These are phyloP conservation scores for Scophthalmus maximus DNA, from an alignment of 2,113 vertebrate species.

Conservation along the genomic window DNA sequence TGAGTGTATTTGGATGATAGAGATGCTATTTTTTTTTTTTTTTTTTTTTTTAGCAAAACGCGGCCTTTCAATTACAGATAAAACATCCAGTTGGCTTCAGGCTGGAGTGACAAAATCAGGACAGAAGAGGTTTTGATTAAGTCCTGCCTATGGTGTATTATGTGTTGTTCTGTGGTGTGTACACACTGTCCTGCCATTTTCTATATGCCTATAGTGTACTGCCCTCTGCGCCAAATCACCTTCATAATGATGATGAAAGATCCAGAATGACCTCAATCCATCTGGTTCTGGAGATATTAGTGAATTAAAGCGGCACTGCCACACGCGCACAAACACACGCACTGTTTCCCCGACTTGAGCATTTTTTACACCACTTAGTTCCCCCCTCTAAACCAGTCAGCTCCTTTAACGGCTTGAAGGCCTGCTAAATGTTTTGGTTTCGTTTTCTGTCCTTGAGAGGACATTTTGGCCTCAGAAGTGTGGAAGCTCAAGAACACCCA, in stretches of 20 bases:
- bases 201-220: slow-evolving; percentile 32
- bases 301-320: slow-evolving; percentile 31
- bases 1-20: no score
- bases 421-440: not conserved
- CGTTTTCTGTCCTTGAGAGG: not conserved
- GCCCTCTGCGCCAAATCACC: slow-evolving; percentile 28
- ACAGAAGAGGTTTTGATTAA: slow-evolving; percentile 17
- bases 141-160: not conserved
- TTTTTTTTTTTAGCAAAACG: no score
- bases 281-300: slow-evolving; percentile 47
- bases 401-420: not conserved
- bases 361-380: not conserved
- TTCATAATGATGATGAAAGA: slow-evolving; percentile 45
- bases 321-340: not conserved
- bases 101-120: not conserved
- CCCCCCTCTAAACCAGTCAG: not conserved
- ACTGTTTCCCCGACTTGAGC: not conserved
- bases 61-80: slow-evolving; percentile 24
- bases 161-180: not conserved
- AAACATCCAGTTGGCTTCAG: not conserved
- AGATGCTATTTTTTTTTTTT: no score
- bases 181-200: slow-evolving; percentile 1
- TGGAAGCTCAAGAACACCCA: slow-evolving; percentile 2
- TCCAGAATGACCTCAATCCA: slow-evolving; percentile 47
- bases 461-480: not conserved